Evolutionary conservation across 53 echinoderm and acorn worm genomes (phyloP), one percentile per base, ranked within the genome.

Genomic region (Paracentrotus lividus): DNA sequence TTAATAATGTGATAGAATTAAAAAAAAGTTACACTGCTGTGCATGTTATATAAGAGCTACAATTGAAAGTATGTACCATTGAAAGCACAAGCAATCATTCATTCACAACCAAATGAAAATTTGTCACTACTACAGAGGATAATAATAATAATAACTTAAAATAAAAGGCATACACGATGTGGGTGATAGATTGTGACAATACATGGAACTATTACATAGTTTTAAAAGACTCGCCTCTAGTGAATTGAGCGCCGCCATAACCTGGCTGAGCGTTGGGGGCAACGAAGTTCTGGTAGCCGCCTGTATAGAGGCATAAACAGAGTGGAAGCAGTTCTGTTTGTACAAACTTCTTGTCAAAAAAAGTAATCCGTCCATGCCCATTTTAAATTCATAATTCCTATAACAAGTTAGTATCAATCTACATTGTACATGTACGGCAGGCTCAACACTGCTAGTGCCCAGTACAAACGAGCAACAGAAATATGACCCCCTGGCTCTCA

Each of bases 231-330:
- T 92, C 92, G 92, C 92, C 92, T 92, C 92, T 52, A 78, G 92
- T 92, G 81, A 78, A 92, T 57, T 92, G 92, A 33, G 92, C 81
- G 81, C 92, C 92, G 81, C 92, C 92, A 92, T 78, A 92, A 77
- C 78, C 92, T 58, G 92, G 78, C 12, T 92, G 92, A 44, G 92
- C 92, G 92, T 53, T 78, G 57, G 92, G 92, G 78, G 81, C n/a
- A 68, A 90, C 33, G 92, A 78, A 92, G 92, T 78, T 92, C 92
- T 92, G 92, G 92, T 92, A 92, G 78, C 92, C 92, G 81, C 77
- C 92, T 92, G 92, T 92, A 81, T 47, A 78, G 49, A 92, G 92
- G 92, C 92, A 92, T 31, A 92, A 92, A 72, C 40, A 92, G 42
- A 78, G 53, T 54, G 92, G 81, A 81, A 47, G 81, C 47, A 38